A percentile compares a stretch with the other conserved stretches of the same genome.
phyloP scores from a whole-genome alignment of 1,140 invertebrate species.

The Colletes latitarsis region DNA sequence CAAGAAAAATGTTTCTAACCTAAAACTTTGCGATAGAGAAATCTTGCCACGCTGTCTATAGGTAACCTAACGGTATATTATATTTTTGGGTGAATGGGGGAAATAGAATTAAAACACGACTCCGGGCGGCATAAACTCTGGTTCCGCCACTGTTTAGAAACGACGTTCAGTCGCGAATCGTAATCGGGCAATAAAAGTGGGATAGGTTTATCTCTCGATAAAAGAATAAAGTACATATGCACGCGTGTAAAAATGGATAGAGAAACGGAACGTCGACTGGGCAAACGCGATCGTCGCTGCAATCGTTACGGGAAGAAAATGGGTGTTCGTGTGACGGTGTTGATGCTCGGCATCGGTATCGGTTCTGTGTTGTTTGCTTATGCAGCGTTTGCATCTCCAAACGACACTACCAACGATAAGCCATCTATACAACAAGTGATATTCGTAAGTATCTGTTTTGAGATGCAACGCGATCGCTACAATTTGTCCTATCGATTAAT shows the following conservation, averaged over 20 bases:
- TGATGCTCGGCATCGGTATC: slow-evolving; percentile 63
- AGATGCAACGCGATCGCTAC: neutral
- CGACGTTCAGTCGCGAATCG: neutral
- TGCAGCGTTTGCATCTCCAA: slow-evolving; percentile 55
- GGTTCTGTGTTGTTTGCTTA: slow-evolving; percentile 67
- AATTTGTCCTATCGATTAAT: neutral
- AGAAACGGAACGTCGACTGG: neutral
- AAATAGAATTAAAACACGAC: too few species aligned
- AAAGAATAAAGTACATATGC: neutral
- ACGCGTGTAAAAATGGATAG: slow-evolving; percentile 46
- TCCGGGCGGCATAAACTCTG: too few species aligned
- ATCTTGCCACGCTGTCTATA: too few species aligned
- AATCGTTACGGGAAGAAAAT: slow-evolving; percentile 42
- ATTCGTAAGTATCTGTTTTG: slow-evolving; percentile 68
- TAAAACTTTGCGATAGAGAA: too few species aligned
- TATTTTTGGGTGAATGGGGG: too few species aligned
- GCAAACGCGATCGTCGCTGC: slow-evolving; percentile 38
- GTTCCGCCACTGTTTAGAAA: neutral
- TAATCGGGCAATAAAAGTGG: neutral
- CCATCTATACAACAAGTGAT: slow-evolving; percentile 60
- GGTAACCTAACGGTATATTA: too few species aligned
- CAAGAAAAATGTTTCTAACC: too few species aligned
- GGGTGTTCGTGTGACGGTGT: slow-evolving; percentile 58
- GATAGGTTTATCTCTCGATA: neutral
- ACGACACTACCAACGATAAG: neutral